Evolutionary conservation across 2,113 vertebrate genomes (phyloP).

Genomic region (Gambusia affinis): DNA sequence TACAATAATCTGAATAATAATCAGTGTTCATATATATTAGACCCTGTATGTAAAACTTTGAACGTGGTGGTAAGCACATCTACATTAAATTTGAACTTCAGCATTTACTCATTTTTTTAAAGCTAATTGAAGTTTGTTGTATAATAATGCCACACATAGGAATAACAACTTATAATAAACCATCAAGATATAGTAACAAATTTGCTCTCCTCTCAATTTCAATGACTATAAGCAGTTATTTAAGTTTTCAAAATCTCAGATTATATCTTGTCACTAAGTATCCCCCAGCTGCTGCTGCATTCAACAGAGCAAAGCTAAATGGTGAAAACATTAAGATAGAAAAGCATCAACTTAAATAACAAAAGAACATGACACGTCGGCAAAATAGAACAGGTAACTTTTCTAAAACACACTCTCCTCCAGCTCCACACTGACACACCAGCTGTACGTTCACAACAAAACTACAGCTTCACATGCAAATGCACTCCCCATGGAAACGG

Average conservation of each 20-base stretch:
- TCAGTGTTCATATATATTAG: background rate
- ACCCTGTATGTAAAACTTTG: background rate
- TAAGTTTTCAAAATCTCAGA: background rate
- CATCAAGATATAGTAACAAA: background rate
- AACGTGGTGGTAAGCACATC: background rate
- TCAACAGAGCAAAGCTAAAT: slow-evolving; percentile 46
- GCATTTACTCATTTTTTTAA: background rate
- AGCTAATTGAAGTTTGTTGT: background rate
- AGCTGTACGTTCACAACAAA: background rate
- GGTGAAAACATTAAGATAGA: slow-evolving; percentile 25
- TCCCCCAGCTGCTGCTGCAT: slow-evolving; percentile 53
- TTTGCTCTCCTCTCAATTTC: background rate
- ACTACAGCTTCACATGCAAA: background rate
- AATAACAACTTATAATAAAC: background rate
- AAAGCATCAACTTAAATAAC: slow-evolving; percentile 36
- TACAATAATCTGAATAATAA: no score
- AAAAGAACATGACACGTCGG: slow-evolving; percentile 21
- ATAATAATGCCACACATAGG: background rate
- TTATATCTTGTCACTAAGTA: background rate
- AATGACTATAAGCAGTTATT: background rate
- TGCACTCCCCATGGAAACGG: background rate
- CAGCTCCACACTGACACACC: slow-evolving; percentile 3
- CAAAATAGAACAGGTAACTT: slow-evolving; percentile 11
- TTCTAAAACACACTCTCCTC: background rate
- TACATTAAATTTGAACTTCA: background rate